Evolutionary conservation across 2,113 vertebrate genomes (phyloP).

Genomic region (Zootoca vivipara): DNA sequence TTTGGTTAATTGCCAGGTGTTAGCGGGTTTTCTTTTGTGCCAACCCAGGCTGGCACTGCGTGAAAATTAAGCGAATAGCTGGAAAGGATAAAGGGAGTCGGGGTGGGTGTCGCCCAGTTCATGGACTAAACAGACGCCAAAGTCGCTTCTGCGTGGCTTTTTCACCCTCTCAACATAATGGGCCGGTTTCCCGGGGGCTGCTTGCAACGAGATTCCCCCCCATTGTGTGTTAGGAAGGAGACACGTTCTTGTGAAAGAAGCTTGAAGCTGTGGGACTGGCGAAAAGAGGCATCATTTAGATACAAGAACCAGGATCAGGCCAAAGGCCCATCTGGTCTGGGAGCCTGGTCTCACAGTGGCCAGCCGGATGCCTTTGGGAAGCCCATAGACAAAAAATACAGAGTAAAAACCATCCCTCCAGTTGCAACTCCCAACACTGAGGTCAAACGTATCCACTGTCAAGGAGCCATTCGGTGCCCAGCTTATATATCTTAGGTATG

Average conservation of each 20-base stretch:
- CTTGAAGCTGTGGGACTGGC: too few species aligned
- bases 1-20: not conserved
- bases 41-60: not conserved
- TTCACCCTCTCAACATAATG: not conserved
- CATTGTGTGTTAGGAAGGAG: not conserved
- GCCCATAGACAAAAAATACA: too few species aligned
- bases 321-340: too few species aligned
- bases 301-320: not conserved
- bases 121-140: not conserved
- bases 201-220: fast-evolving
- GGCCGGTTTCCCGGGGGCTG: not conserved
- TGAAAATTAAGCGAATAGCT: not conserved
- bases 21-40: not conserved
- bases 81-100: not conserved
- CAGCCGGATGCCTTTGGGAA: too few species aligned
- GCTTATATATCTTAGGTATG: too few species aligned
- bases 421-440: too few species aligned
- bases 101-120: too few species aligned
- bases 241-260: not conserved
- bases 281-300: not conserved
- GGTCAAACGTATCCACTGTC: too few species aligned
- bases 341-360: too few species aligned
- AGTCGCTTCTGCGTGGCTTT: not conserved
- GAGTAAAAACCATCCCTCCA: too few species aligned
- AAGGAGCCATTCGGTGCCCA: too few species aligned